Percentiles rank a stretch among this genome's conserved stretches.
Conservation (phyloP, 1,140 invertebrate species). For the Aphelenchoides fujianensis region DNA sequence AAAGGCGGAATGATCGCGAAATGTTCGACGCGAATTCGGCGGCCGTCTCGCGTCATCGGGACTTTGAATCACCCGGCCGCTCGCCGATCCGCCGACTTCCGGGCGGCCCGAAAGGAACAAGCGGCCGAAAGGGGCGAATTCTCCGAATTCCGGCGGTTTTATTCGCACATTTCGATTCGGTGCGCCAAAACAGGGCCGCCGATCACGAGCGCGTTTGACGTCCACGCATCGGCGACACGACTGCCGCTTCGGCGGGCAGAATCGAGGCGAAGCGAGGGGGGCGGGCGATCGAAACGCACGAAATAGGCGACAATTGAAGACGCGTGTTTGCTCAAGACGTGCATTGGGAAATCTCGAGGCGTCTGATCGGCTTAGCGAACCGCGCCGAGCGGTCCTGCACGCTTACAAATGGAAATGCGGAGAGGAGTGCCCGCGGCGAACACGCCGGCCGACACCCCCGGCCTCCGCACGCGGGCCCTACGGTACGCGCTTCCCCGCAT, state of each 20-base stretch:
- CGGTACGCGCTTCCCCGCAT: background rate
- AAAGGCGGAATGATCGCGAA: background rate
- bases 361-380: slow-evolving; percentile 2
- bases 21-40: background rate
- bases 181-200: background rate
- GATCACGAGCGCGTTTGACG: background rate
- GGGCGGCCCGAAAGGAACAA: too few relatives aligned
- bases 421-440: too few relatives aligned
- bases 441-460: too few relatives aligned
- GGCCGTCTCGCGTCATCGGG: too few relatives aligned
- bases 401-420: too few relatives aligned
- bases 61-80: background rate
- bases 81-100: background rate
- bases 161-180: background rate
- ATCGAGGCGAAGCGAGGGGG: too few relatives aligned
- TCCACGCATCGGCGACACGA: too few relatives aligned
- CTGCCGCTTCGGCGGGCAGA: too few relatives aligned
- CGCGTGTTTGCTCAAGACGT: background rate
- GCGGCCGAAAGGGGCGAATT: background rate
- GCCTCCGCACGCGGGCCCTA: background rate
- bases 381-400: background rate
- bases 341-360: background rate
- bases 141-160: background rate
- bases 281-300: too few relatives aligned
- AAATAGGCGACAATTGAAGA: too few relatives aligned